Conservation (phyloP, 2,113 vertebrate genomes). For the Bucco capensis region DNA sequence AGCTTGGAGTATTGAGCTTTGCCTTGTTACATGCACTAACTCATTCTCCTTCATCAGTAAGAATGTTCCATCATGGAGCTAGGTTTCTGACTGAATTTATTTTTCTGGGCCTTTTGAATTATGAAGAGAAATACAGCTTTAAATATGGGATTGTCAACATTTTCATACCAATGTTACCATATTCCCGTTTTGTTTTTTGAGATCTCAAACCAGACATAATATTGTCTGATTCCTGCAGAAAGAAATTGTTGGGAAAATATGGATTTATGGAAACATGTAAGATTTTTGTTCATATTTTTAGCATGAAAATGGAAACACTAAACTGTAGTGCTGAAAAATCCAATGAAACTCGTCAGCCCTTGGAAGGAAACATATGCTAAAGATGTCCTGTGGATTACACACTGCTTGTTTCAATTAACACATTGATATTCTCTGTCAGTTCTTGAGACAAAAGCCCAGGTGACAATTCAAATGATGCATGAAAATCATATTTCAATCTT, state of each 20-base stretch:
- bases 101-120: slow-evolving; percentile 34
- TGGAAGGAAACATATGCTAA: slow-evolving; percentile 50
- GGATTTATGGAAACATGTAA: not conserved
- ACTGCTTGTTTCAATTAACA: slow-evolving; percentile 53
- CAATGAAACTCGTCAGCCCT: slow-evolving; percentile 9
- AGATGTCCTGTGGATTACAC: not conserved
- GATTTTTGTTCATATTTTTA: slow-evolving; percentile 17
- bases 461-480: slow-evolving; percentile 29
- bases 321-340: not conserved
- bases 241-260: not conserved
- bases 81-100: slow-evolving; percentile 39
- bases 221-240: not conserved
- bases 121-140: not conserved
- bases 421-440: slow-evolving; percentile 26
- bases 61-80: slow-evolving; percentile 19
- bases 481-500: slow-evolving; percentile 13
- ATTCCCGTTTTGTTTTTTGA: not conserved
- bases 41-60: slow-evolving; percentile 56
- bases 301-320: not conserved
- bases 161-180: not conserved
- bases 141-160: not conserved
- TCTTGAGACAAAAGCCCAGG: slow-evolving; percentile 34
- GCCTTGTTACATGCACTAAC: slow-evolving; percentile 50
- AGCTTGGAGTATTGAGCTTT: slow-evolving; percentile 68
- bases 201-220: not conserved